Percentiles rank a stretch among this genome's conserved stretches.
Evolutionary conservation across 2,797 vertebrate genomes (phyloP).

Genomic region (Halcyon leucocephala): DNA sequence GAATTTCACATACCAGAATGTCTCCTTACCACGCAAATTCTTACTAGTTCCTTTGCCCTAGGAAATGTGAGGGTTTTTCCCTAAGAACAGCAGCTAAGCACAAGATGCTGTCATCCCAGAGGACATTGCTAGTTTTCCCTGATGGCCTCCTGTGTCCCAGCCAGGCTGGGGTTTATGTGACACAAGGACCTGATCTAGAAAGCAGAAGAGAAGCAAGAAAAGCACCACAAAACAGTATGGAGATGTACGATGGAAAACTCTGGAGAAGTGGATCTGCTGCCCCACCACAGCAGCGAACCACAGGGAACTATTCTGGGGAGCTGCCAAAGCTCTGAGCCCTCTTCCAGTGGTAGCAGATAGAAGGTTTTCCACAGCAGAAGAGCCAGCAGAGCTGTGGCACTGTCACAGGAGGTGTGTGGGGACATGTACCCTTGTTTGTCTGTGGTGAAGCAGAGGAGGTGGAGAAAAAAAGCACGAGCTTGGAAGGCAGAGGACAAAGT

Average conservation of each 20-base stretch:
- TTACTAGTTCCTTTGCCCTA: not conserved
- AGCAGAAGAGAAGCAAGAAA: not conserved
- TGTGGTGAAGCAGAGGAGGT: not conserved
- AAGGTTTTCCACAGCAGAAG: not conserved
- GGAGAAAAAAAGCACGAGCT: not conserved
- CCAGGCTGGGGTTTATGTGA: not conserved
- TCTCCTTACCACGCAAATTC: not conserved
- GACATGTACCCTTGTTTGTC: not conserved
- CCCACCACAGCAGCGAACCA: rapidly evolving
- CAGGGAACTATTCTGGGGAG: not conserved
- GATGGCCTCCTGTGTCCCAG: not conserved
- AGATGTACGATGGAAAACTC: not conserved
- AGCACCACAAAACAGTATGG: rapidly evolving
- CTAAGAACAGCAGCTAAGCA: not conserved
- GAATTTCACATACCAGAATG: not conserved
- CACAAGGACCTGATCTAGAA: not conserved
- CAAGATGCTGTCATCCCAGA: not conserved
- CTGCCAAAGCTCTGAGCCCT: not conserved
- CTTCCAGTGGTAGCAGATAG: not conserved
- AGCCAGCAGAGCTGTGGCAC: not conserved
- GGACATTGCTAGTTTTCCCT: not conserved
- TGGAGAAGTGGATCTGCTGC: not conserved
- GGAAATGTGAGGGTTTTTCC: not conserved
- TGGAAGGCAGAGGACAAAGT: not conserved
- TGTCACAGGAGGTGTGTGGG: not conserved